Conservation (phyloP, 2,797 vertebrate species). For the Valencia hispanica region DNA sequence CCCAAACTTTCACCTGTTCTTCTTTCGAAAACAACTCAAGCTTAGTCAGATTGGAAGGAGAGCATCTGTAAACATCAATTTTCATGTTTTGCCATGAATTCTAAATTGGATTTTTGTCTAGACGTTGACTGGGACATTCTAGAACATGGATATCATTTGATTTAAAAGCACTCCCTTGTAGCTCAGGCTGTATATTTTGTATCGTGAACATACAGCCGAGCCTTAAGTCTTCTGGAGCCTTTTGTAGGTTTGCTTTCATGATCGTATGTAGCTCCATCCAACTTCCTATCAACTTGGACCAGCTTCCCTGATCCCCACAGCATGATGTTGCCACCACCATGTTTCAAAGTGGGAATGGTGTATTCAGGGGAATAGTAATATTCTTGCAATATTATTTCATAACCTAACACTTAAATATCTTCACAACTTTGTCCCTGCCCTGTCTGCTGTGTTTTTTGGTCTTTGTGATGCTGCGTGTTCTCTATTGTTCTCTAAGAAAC, state of each 20-base stretch:
- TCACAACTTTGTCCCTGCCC: neutral
- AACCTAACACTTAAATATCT: neutral
- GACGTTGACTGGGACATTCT: neutral
- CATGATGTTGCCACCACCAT: neutral
- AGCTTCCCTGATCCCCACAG: neutral
- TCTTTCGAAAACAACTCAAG: neutral
- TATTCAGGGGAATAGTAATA: neutral
- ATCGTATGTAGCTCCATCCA: neutral
- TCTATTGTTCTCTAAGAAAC: neutral
- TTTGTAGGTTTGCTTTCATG: neutral
- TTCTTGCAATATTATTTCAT: neutral
- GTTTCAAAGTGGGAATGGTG: neutral
- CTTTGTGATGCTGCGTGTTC: neutral
- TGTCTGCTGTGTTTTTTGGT: neutral
- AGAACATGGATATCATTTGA: neutral
- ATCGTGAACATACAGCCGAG: neutral
- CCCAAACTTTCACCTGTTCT: neutral
- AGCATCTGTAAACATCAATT: neutral
- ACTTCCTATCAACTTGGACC: neutral
- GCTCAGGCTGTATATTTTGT: neutral
- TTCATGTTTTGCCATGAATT: neutral
- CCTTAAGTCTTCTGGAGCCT: neutral
- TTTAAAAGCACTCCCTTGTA: neutral
- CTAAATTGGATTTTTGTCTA: neutral
- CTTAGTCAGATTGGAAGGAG: neutral